Evolutionary conservation across 1,140 invertebrate genomes (phyloP), one percentile per base, ranked within the genome.

Genomic region (Scylla paramamosain): DNA sequence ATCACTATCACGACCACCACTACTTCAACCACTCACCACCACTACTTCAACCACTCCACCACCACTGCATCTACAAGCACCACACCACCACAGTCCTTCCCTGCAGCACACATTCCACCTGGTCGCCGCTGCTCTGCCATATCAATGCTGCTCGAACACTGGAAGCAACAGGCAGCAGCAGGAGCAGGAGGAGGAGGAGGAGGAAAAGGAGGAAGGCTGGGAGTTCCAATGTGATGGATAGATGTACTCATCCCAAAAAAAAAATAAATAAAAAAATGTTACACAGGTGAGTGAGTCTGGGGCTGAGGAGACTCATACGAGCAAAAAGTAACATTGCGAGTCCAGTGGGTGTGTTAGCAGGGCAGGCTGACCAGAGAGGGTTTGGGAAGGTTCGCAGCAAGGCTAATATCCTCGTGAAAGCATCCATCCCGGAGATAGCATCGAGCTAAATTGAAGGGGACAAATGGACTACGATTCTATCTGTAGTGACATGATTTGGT

Each of bases 361-460:
- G 25, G 6, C 67, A 8, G 20, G 25, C 3, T 20, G 52, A 8
- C 67, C 67, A 77, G 20, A 77, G 67, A 77, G 67, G 67, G 67
- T 77, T 77, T n/a, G 67, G 67, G 67, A 77, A 77, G 67, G 67
- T 77, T 77, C 67, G 67, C 67, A 82, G 28, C 77, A 83, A 28
- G 67, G 28, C 46, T 93, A 46, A 93, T 87, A 59, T 93, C 46
- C 77, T 91, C 28, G 7, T 91, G 87, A 94, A 91, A 91, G 93
- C 39, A 31, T 94, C 52, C 93, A 48, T 48, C 20, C 29, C 90
- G 28, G 25, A 91, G 93, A 90, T 91, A 94, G n/a, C 45, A 94
- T 94, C 93, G 83, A 94, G 88, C 91, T 94, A 94, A 88, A 94
- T 90, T 94, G 88, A 94, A 91, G 87, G 48, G 93, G 93, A 91